These are phyloP conservation scores for Procavia capensis DNA, from an alignment of 2,113 vertebrate species.

Conservation along the genomic window DNA sequence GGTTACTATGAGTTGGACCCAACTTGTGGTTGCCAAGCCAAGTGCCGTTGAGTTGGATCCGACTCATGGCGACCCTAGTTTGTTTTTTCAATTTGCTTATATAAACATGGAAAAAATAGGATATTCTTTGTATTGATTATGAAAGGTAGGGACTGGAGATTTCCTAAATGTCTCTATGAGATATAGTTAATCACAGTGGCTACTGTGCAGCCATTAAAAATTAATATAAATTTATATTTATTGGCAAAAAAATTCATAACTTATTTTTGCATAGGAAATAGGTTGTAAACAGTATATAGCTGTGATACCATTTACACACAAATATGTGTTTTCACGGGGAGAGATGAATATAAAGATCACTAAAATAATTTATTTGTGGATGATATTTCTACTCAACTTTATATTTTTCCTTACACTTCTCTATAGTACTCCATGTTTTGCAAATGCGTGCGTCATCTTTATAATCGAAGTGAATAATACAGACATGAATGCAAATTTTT, in stretches of 20 bases:
- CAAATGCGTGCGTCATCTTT: not conserved
- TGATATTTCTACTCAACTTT: too few species aligned
- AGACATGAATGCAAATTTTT: not conserved
- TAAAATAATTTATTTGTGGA: not conserved
- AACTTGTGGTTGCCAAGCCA: too few species aligned
- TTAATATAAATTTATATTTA: not conserved
- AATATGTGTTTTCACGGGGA: not conserved
- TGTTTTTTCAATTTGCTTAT: too few species aligned
- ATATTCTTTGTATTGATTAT: not conserved
- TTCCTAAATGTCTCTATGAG: not conserved
- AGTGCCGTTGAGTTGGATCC: too few species aligned
- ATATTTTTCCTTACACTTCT: not conserved
- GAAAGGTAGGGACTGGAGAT: rapidly evolving
- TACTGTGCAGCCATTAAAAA: not conserved
- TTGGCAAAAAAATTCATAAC: not conserved
- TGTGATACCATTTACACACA: not conserved
- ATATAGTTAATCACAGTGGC: not conserved
- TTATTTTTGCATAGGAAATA: not conserved
- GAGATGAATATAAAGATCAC: too few species aligned
- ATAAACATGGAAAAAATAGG: not conserved
- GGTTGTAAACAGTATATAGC: not conserved
- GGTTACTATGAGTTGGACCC: too few species aligned
- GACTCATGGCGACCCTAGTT: too few species aligned
- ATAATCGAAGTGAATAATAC: not conserved
- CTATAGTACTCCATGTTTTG: not conserved